Conservation (phyloP, 2,797 vertebrate genomes). For the Xiphophorus birchmanni region DNA sequence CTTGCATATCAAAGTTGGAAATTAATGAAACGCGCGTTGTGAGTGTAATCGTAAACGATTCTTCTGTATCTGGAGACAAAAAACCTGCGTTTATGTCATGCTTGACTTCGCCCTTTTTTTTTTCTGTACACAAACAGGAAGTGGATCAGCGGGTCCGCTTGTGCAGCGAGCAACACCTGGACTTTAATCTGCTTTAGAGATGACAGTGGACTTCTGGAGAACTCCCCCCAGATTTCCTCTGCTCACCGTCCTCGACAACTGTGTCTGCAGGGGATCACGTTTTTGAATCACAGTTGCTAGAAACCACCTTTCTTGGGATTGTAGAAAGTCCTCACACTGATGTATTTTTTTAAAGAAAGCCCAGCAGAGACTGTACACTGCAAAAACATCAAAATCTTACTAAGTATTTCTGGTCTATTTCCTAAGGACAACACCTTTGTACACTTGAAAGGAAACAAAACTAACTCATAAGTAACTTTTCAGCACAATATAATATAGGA, state of each 20-base stretch:
- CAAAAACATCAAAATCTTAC: no score
- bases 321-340: background rate
- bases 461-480: background rate
- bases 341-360: background rate
- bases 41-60: no score
- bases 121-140: constrained; percentile 9
- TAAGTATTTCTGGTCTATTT: no score
- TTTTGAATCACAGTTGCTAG: background rate
- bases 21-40: constrained; percentile 28
- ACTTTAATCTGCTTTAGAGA: background rate
- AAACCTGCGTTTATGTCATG: constrained; percentile 7
- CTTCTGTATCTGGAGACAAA: background rate
- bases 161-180: background rate
- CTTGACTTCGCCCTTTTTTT: constrained; percentile 20
- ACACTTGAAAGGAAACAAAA: no score
- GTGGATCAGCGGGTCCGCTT: background rate
- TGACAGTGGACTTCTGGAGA: background rate
- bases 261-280: background rate
- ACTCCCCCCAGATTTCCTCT: background rate
- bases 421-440: no score
- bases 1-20: constrained; percentile 8
- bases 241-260: background rate
- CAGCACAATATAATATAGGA: no score
- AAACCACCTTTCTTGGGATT: background rate
- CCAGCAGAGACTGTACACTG: background rate